Evolutionary conservation across 1,140 invertebrate genomes (phyloP).

Genomic region (Bombyx mandarina): DNA sequence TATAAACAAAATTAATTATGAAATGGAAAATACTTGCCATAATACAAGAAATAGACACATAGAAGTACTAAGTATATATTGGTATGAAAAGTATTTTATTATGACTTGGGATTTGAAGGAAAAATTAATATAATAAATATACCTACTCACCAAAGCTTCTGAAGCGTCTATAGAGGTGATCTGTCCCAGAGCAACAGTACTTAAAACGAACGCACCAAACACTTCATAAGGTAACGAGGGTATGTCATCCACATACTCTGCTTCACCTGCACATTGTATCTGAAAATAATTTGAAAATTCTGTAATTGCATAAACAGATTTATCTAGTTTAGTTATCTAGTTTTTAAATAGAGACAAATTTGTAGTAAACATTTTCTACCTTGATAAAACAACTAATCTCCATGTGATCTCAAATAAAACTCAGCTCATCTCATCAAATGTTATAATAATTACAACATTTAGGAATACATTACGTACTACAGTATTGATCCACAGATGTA

Average conservation of each 20-base stretch:
- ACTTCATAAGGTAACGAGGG: constrained; percentile 71
- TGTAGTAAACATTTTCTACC: neutral
- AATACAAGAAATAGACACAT: neutral
- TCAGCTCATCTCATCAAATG: neutral
- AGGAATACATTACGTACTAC: neutral
- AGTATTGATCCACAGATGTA: neutral
- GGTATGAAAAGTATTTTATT: neutral
- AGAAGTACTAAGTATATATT: neutral
- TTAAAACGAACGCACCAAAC: constrained; percentile 75
- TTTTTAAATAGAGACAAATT: neutral
- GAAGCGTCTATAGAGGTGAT: constrained; percentile 73
- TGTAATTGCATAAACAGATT: neutral
- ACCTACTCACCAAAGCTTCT: constrained; percentile 71
- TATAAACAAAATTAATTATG: too few species aligned
- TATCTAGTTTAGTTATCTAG: too few species aligned
- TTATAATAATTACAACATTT: neutral
- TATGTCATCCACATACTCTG: constrained; percentile 77
- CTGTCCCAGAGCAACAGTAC: constrained; percentile 69
- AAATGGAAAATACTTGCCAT: too few species aligned
- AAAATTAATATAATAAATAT: neutral
- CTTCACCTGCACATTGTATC: constrained; percentile 76
- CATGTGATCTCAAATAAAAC: neutral
- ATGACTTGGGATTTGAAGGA: too few species aligned
- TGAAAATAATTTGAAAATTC: constrained; percentile 26
- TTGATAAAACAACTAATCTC: neutral